Evolutionary conservation across 1,140 invertebrate genomes (phyloP).

Genomic region (Melitaea cinxia): DNA sequence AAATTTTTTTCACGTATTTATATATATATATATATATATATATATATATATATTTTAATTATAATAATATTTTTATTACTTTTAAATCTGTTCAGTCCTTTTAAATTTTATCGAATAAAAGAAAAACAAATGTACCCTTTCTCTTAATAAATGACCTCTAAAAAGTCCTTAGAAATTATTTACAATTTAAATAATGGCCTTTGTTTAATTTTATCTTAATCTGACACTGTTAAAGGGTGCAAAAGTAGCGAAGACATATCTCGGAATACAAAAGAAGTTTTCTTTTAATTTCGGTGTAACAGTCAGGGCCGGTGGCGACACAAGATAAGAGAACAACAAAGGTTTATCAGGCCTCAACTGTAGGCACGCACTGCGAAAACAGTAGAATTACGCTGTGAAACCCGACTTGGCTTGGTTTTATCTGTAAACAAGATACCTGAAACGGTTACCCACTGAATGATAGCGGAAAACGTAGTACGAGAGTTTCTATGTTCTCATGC

Average conservation of each 20-base stretch:
- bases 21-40: no score
- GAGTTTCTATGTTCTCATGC: constrained; percentile 11
- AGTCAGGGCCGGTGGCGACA: constrained; percentile 45
- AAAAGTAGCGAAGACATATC: constrained; percentile 36
- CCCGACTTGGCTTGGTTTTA: constrained; percentile 60
- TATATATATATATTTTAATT: no score
- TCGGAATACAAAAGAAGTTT: constrained; percentile 47
- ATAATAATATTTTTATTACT: no score
- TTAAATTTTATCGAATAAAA: no score
- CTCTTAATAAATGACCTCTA: no score
- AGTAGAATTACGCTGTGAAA: constrained; percentile 53
- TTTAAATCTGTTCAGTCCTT: no score
- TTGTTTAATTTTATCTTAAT: constrained; percentile 20
- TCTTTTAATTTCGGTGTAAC: constrained; percentile 51
- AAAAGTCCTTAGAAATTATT: neutral
- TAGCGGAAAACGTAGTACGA: constrained; percentile 24
- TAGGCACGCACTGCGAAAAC: constrained; percentile 58
- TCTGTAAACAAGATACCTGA: constrained; percentile 69
- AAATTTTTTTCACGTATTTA: no score
- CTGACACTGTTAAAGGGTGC: constrained; percentile 24
- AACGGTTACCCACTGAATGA: constrained; percentile 38
- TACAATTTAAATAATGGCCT: neutral
- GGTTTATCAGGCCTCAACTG: constrained; percentile 58
- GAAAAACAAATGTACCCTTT: no score
- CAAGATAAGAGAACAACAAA: constrained; percentile 62